phyloP scores from a whole-genome alignment of 2,888 invertebrate genomes.

The Drosophila basisetae region DNA sequence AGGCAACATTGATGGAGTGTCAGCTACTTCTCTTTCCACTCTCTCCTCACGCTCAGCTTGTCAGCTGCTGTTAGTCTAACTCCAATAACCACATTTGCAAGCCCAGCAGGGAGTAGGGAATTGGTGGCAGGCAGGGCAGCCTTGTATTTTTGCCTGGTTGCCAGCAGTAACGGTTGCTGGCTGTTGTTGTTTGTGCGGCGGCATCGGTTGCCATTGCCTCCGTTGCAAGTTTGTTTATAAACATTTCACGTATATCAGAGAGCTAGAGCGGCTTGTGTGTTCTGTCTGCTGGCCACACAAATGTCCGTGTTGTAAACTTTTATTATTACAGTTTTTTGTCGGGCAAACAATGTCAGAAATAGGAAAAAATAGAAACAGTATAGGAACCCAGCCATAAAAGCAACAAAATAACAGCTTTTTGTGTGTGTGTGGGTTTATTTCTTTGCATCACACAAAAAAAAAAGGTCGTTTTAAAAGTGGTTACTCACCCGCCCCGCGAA shows the following conservation, averaged over 20 bases:
- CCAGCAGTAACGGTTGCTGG: constrained; percentile 43
- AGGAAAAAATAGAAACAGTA: constrained; percentile 18
- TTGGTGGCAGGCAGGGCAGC: constrained; percentile 3
- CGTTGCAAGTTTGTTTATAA: constrained; percentile 74
- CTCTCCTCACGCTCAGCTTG: constrained; percentile 2
- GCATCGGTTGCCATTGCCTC: constrained; percentile 59
- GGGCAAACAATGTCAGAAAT: constrained; percentile 59
- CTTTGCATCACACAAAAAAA: constrained; percentile 21
- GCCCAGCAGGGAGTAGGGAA: constrained; percentile 22
- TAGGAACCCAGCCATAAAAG: constrained; percentile 39
- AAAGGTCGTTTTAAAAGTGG: background rate
- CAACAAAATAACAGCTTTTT: constrained; percentile 36
- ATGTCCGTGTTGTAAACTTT: constrained; percentile 72
- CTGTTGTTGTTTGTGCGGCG: constrained; percentile 36
- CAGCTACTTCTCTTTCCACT: constrained; percentile 24
- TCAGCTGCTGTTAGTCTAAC: constrained; percentile 56
- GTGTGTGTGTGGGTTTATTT: constrained; percentile 28
- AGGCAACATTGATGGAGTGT: constrained; percentile 60
- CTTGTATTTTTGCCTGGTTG: constrained; percentile 48
- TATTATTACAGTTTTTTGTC: constrained; percentile 65
- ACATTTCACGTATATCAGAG: constrained; percentile 73
- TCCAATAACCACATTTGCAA: constrained; percentile 63
- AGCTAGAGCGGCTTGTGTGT: constrained; percentile 5
- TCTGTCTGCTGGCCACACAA: constrained; percentile 51
- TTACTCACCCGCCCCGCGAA: background rate